Percentiles rank a stretch among this genome's conserved stretches.
phyloP scores from a whole-genome alignment of 1,140 invertebrate genomes.

The Cherax destructor region DNA sequence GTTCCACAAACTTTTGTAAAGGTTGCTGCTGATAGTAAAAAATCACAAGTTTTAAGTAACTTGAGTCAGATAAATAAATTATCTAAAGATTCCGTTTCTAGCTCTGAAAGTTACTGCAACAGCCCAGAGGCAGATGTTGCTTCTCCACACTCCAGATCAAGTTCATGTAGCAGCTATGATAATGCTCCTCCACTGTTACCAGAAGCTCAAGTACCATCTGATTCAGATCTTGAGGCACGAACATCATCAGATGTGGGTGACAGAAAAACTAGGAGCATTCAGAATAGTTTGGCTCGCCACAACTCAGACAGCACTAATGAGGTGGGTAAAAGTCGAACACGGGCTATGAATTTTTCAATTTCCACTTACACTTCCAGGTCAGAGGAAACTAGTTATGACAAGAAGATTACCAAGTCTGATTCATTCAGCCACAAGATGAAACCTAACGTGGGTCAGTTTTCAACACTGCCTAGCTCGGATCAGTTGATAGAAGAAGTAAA shows the following conservation, averaged over 20 bases:
- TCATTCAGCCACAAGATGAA: slow-evolving; percentile 42
- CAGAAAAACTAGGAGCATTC: neutral
- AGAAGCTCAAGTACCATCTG: slow-evolving; percentile 10
- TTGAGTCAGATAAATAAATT: neutral
- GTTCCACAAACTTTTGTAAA: slow-evolving; percentile 15
- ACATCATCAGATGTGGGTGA: slow-evolving; percentile 20
- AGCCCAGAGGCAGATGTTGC: neutral
- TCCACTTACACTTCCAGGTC: slow-evolving; percentile 70
- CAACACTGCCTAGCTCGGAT: neutral
- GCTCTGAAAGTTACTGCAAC: slow-evolving; percentile 62
- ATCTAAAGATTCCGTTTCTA: slow-evolving; percentile 26
- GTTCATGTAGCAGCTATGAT: slow-evolving; percentile 65
- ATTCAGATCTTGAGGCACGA: slow-evolving; percentile 19
- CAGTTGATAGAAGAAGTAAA: neutral
- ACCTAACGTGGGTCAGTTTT: neutral
- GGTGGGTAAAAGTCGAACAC: slow-evolving; percentile 1
- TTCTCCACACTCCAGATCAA: neutral
- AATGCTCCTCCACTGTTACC: slow-evolving; percentile 65
- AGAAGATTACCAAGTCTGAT: slow-evolving; percentile 59
- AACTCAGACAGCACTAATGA: slow-evolving; percentile 27
- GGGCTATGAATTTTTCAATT: slow-evolving; percentile 67
- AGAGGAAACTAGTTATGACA: slow-evolving; percentile 66
- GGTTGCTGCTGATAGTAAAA: neutral
- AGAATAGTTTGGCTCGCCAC: slow-evolving; percentile 18
- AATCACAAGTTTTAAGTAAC: neutral